Evolutionary conservation across 2,113 vertebrate species (phyloP), one percentile per base, ranked within the genome.

Genomic region (Nibea coibor): DNA sequence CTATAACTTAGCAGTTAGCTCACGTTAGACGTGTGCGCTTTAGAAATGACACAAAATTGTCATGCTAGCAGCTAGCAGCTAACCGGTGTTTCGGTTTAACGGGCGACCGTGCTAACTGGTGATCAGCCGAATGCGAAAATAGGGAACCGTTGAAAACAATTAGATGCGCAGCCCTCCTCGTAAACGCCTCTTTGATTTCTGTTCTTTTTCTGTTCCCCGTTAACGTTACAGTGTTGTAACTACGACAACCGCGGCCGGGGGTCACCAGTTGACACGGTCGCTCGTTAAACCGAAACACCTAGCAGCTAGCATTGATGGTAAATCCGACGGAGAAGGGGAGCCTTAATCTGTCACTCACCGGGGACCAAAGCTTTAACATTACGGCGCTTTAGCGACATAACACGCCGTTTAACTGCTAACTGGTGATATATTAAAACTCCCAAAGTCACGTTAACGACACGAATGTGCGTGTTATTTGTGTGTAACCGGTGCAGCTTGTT

Each of bases 341-440:
- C 81, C 84, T 85, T 94, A 93, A 94, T 93, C 92, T 91, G 86
- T 85, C 86, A 84, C 86, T 80, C 83, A 83, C 82, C 35, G 64
- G 62, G 72, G 88, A 73, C 76, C 2, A 68, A 85, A 90, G 83
- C 83, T 91, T 86, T 70, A 31, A 81, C 88, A 72, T 75, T 35
- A 82, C 69, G 58, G 53, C 42, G 65, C 85, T 87, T 78, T 48
- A 51, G 5, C n/a, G 10, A 19, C 57, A 51, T 28, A 72, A 75
- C 66, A 58, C 42, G n/a, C 72, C 19, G 80, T 65, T 67, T 66
- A 24, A 64, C 2, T 20, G 47, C 45, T 28, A 75, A 22, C 67
- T 19, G 31, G 10, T 1, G 20, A 24, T 20, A 35, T 10, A 20
- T 39, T 12, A 7, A 48, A 39, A 9, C 8, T 1, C 4, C 48